These are phyloP conservation scores for Dendronephthya gigantea DNA, from an alignment of 64 coral and sea anemone species.

Conservation along the genomic window DNA sequence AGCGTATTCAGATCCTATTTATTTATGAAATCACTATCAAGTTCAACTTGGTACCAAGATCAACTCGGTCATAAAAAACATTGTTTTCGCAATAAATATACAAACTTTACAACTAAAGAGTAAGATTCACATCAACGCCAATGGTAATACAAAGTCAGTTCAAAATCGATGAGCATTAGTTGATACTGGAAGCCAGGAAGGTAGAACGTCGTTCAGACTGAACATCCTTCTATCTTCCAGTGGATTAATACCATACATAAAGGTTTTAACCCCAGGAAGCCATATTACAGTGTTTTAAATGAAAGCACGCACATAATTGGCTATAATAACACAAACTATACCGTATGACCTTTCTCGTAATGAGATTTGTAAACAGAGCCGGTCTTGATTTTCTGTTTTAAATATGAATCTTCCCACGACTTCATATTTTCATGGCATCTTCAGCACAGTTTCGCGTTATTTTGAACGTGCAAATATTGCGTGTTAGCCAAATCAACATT, in stretches of 20 bases:
- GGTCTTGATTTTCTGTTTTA: neutral
- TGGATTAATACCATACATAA: no score
- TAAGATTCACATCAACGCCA: neutral
- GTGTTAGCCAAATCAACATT: neutral
- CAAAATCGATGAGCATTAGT: no score
- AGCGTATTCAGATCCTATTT: neutral
- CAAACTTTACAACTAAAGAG: neutral
- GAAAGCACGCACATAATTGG: no score
- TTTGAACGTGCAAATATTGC: neutral
- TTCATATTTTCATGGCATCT: neutral
- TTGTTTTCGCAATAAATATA: neutral
- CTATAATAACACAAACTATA: no score
- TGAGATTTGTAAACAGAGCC: no score
- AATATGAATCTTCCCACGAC: neutral
- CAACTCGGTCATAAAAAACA: neutral
- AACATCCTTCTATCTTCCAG: no score
- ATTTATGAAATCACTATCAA: neutral
- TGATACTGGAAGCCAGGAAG: no score
- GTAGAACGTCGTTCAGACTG: no score
- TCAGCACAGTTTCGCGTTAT: neutral
- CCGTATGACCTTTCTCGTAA: no score
- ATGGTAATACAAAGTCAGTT: neutral
- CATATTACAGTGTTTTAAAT: no score
- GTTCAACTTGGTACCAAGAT: slow-evolving; percentile 6
- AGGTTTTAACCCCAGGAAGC: no score